Conservation (phyloP, 2,113 vertebrate species). For the Pseudolaguvia tuberculata region DNA sequence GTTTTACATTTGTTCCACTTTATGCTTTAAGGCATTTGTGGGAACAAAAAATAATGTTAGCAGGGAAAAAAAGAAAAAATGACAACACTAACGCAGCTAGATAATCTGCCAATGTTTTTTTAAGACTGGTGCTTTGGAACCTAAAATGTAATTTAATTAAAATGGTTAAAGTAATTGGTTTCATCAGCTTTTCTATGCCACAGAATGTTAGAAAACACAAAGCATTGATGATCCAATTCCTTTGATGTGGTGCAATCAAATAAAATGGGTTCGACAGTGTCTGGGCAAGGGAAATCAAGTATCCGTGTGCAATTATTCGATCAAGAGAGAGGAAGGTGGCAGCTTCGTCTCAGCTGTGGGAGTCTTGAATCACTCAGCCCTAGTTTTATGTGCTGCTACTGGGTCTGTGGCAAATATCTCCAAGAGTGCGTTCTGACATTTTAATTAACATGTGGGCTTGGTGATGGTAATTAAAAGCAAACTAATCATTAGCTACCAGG, state of each 20-base stretch:
- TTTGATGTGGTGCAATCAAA: constrained; percentile 39
- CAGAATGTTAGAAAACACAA: constrained; percentile 14
- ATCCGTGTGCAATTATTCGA: constrained; percentile 44
- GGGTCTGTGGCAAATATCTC: constrained; percentile 52
- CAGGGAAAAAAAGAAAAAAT: neutral
- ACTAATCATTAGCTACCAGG: constrained; percentile 56
- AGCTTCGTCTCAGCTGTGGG: constrained; percentile 21
- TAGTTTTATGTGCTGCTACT: constrained; percentile 30
- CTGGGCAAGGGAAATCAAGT: constrained; percentile 33
- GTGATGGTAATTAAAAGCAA: constrained; percentile 69
- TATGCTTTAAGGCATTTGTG: neutral
- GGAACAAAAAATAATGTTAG: neutral
- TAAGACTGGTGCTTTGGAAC: neutral
- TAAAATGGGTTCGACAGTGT: constrained; percentile 17
- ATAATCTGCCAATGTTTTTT: neutral
- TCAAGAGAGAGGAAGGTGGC: constrained; percentile 36
- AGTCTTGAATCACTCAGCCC: constrained; percentile 25
- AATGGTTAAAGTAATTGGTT: constrained; percentile 8
- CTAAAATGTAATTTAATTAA: constrained; percentile 15
- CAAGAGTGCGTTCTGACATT: constrained; percentile 59
- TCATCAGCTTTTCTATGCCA: constrained; percentile 1
- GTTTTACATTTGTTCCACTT: neutral
- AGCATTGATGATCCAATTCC: constrained; percentile 26
- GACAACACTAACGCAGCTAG: neutral
- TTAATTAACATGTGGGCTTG: constrained; percentile 69